Conservation (phyloP, 2,888 invertebrate genomes). For the Caenorhabditis sulstoni region DNA sequence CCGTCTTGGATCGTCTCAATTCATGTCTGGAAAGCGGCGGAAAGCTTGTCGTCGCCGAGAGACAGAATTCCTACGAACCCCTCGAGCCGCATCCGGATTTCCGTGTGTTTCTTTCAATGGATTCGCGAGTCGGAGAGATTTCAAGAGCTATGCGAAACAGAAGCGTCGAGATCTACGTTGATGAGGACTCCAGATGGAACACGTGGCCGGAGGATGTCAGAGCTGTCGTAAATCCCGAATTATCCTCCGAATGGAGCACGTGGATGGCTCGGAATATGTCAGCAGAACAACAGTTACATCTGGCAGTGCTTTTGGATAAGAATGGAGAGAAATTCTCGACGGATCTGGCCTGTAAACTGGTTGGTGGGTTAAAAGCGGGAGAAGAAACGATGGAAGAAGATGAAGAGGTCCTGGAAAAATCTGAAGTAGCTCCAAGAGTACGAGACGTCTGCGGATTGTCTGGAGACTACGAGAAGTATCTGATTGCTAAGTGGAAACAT, state of each 20-base stretch:
- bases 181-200: slow-evolving; percentile 68
- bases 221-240: slow-evolving; percentile 29
- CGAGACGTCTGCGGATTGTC: background rate
- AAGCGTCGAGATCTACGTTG: slow-evolving; percentile 91
- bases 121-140: slow-evolving; percentile 94
- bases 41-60: slow-evolving; percentile 90
- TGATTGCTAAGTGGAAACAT: slow-evolving; percentile 38
- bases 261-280: slow-evolving; percentile 18
- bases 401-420: slow-evolving; percentile 3
- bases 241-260: slow-evolving; percentile 14
- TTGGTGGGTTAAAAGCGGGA: slow-evolving; percentile 16
- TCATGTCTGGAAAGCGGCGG: slow-evolving; percentile 95
- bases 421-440: slow-evolving; percentile 9
- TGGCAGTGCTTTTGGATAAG: slow-evolving; percentile 57
- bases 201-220: slow-evolving; percentile 44
- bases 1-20: slow-evolving; percentile 96
- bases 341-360: slow-evolving; percentile 48
- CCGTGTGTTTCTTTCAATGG: slow-evolving; percentile 93
- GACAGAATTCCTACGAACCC: slow-evolving; percentile 87
- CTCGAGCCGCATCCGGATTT: slow-evolving; percentile 92
- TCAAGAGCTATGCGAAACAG: slow-evolving; percentile 98
- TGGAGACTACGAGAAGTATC: slow-evolving; percentile 42
- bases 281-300: slow-evolving; percentile 57
- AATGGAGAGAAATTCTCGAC: slow-evolving; percentile 38
- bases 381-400: slow-evolving; percentile 48